A percentile compares a stretch with the other conserved stretches of the same genome.
phyloP scores from a whole-genome alignment of 2,888 invertebrate genomes.

The Lepas anatifera region DNA sequence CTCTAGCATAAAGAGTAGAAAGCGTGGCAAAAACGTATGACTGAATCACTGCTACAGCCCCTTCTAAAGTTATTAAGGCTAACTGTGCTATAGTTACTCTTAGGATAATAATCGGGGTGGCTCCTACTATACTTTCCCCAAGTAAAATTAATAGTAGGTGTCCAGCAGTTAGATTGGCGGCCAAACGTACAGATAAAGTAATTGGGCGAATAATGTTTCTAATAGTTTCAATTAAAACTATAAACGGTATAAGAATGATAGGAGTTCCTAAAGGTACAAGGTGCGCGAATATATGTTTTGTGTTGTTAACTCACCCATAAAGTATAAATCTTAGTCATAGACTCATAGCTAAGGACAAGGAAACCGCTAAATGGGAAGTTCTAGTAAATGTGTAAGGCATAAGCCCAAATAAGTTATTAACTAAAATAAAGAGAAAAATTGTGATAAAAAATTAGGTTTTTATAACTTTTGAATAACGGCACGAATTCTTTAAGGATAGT shows the following conservation, averaged over 20 bases:
- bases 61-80: no score
- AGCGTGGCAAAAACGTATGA: no score
- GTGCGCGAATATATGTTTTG: conserved; percentile 51
- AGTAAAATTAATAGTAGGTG: not conserved
- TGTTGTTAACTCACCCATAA: conserved; percentile 49
- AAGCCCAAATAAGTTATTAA: conserved; percentile 55
- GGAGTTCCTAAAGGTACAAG: conserved; percentile 57
- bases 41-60: no score
- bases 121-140: not conserved
- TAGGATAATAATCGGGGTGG: no score
- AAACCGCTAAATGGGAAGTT: conserved; percentile 49
- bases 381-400: conserved; percentile 58
- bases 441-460: conserved; percentile 37
- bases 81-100: no score
- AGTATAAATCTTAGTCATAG: conserved; percentile 53
- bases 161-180: not conserved
- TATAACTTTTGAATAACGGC: not conserved
- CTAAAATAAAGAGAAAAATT: conserved; percentile 46
- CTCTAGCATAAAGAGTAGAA: no score
- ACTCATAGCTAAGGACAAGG: conserved; percentile 46
- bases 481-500: not conserved
- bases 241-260: conserved; percentile 50
- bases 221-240: conserved; percentile 34
- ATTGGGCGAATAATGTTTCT: not conserved
- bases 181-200: not conserved